Base-by-base conservation (phyloP, 2,888 invertebrate species). In the Polietes domitor region DNA sequence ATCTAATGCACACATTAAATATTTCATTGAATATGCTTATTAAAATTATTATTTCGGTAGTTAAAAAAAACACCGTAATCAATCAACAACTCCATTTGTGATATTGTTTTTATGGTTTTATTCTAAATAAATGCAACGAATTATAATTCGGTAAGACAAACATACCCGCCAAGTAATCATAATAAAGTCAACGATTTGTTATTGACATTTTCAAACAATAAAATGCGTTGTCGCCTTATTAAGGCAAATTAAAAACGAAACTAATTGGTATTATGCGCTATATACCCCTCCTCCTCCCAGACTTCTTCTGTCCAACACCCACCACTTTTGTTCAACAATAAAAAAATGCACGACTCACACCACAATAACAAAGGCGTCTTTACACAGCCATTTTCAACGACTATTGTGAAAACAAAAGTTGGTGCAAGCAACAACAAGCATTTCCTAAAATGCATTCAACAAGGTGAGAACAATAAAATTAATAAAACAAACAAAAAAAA, bases 391-490 rank as follows among this genome's bases (percentile, higher is more conserved):
- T 21, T 58, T 41, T 65, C 41, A 58, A 24, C 26, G 15, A 24
- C 70, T 73, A 41, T 78, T 37, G 10, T 75, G 77, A 61, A 76
- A 72, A 61, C 50, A 77, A 80, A 77, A 77, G 26, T 79, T 79
- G 71, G 28, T 79, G 72, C 76, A 82, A 79, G 32, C 32, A n/a
- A n/a, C n/a, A n/a, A n/a, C n/a, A 32, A 37, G 73, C 26, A 71
- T 77, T 80, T 77, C 77, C 80, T 75, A 78, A 83, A 80, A 53
- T 74, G 77, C 76, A 73, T 70, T 74, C 21, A 3, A 24, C 58
- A 73, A 73, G 73, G 73, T 61, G 43, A 73, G 41, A 73, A 61
- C 58, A 61, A 58, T 73, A 73, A 41, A 72, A 63, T 17, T 63
- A 63, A 28, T 15, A 61, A 26, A 28, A 53, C 6, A 53, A 65